Evolutionary conservation across 2,888 invertebrate genomes (phyloP).

Genomic region (Eupelmus urozonus): DNA sequence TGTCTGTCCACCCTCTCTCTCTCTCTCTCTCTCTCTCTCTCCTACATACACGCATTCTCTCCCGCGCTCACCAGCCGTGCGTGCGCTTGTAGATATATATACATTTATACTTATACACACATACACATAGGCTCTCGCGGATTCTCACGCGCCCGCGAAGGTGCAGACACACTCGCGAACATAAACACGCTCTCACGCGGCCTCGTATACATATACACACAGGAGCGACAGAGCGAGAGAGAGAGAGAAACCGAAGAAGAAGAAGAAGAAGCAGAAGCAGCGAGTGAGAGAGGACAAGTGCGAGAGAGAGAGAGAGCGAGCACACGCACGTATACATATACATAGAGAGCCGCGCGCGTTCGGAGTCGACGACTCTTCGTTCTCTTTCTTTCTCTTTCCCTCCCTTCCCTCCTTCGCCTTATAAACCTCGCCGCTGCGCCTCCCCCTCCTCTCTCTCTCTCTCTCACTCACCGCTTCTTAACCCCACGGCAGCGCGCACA

Average conservation of each 20-base stretch:
- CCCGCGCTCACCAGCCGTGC: not conserved
- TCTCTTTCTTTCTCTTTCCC: conserved; percentile 50
- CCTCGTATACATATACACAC: not conserved
- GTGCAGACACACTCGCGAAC: conserved; percentile 41
- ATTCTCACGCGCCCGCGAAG: conserved; percentile 33
- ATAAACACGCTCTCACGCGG: conserved; percentile 38
- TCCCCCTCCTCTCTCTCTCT: not conserved
- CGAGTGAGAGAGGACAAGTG: not conserved
- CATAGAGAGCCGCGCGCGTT: conserved; percentile 2
- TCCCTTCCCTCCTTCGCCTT: conserved; percentile 52
- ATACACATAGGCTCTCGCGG: conserved; percentile 11
- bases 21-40: too few species aligned
- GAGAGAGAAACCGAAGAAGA: not conserved
- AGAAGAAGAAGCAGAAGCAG: conserved; percentile 8
- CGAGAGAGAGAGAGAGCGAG: conserved; percentile 11
- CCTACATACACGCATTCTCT: not conserved
- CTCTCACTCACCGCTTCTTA: not conserved
- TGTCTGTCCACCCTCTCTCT: conserved; percentile 14
- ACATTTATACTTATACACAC: not conserved
- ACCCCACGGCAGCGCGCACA: conserved; percentile 3
- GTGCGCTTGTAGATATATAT: not conserved
- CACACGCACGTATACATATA: conserved; percentile 7
- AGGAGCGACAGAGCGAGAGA: not conserved
- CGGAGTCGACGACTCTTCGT: conserved; percentile 59
- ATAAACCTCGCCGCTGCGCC: conserved; percentile 44